phyloP scores from a whole-genome alignment of 2,888 invertebrate genomes.

The Leptinotarsa haldemani region DNA sequence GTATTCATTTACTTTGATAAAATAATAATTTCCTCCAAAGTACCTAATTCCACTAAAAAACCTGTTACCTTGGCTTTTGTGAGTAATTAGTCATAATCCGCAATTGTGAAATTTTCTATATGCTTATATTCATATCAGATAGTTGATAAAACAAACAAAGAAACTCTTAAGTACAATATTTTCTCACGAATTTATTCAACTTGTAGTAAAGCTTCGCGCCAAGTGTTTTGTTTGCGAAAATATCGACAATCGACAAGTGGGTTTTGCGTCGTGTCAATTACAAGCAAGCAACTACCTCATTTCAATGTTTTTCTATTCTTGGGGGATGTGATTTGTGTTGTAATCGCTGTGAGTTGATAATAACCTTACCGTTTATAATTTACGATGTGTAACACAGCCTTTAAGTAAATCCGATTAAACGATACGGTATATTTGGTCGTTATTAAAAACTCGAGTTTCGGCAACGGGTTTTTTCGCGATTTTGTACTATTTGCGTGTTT shows the following conservation, averaged over 20 bases:
- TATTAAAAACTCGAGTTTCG: conserved; percentile 61
- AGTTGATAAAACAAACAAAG: background rate
- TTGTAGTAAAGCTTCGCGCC: conserved; percentile 45
- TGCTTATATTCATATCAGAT: too few species aligned
- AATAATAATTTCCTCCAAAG: too few species aligned
- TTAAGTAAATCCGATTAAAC: conserved; percentile 57
- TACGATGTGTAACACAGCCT: conserved; percentile 61
- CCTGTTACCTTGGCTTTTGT: too few species aligned
- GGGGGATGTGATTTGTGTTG: conserved; percentile 26
- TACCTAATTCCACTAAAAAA: too few species aligned
- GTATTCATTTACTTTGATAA: too few species aligned
- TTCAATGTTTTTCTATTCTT: conserved; percentile 41
- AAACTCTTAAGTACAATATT: background rate
- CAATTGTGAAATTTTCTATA: background rate
- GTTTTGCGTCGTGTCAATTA: conserved; percentile 50
- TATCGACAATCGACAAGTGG: conserved; percentile 53
- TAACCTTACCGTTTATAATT: conserved; percentile 55
- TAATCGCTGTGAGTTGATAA: conserved; percentile 34
- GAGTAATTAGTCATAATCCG: background rate
- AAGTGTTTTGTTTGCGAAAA: conserved; percentile 49
- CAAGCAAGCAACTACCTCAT: conserved; percentile 32
- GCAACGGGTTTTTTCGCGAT: conserved; percentile 62
- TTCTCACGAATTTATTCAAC: background rate
- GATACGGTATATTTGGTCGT: conserved; percentile 56
- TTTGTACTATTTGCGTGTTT: conserved; percentile 65